Evolutionary conservation across 1,140 invertebrate species (phyloP).

Genomic region (Drosophila sproati): DNA sequence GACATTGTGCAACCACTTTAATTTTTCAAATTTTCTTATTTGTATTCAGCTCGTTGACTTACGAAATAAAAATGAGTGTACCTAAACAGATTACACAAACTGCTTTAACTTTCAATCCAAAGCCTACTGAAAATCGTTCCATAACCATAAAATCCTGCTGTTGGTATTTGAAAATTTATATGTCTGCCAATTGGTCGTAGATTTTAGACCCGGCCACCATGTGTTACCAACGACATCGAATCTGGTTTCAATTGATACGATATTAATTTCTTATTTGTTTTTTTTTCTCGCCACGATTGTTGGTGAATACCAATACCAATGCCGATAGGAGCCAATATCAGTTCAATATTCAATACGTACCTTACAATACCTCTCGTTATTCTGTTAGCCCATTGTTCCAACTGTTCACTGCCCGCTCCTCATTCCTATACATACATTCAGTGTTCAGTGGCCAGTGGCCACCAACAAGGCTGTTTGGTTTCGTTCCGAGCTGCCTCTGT

Average conservation of each 20-base stretch:
- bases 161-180: conserved; percentile 47
- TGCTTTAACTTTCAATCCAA: conserved; percentile 8
- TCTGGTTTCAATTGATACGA: conserved; percentile 77
- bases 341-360: conserved; percentile 71
- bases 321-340: conserved; percentile 60
- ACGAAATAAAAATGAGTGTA: conserved; percentile 61
- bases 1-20: conserved; percentile 52
- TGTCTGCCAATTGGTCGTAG: conserved; percentile 38
- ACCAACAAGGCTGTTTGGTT: conserved; percentile 59
- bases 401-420: conserved; percentile 28
- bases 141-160: background rate
- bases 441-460: conserved; percentile 42
- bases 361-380: conserved; percentile 60
- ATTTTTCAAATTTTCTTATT: conserved; percentile 48
- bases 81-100: conserved; percentile 18
- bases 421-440: too few relatives aligned
- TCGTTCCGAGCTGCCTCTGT: conserved; percentile 40
- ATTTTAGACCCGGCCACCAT: conserved; percentile 54
- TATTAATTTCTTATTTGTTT: conserved; percentile 44
- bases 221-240: conserved; percentile 79
- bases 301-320: conserved; percentile 51
- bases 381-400: conserved; percentile 64
- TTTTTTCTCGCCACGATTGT: conserved; percentile 19
- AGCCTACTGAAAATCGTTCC: conserved; percentile 31
- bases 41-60: conserved; percentile 38